Conservation (phyloP, 2,888 invertebrate species). For the Zonitis immaculata region DNA sequence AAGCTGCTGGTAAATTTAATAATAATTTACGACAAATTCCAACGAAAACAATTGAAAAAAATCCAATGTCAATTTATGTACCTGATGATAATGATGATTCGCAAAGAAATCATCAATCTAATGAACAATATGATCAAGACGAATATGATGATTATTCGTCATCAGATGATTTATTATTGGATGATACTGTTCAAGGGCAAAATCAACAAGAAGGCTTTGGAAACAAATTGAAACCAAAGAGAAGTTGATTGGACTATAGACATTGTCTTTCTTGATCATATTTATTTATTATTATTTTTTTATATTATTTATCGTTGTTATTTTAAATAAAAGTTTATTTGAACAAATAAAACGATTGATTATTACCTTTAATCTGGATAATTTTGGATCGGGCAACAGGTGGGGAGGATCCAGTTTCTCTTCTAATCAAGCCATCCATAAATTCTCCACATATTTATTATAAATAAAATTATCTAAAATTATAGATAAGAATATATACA, state of each 20-base stretch:
- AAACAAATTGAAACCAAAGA: constrained; percentile 9
- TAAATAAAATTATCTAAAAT: constrained; percentile 3
- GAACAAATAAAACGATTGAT: too few relatives aligned
- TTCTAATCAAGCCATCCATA: too few relatives aligned
- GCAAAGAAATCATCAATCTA: constrained; percentile 18
- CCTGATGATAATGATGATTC: constrained; percentile 37
- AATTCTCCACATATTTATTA: not conserved
- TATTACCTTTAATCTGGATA: too few relatives aligned
- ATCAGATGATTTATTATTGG: constrained; percentile 17
- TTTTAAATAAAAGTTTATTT: too few relatives aligned
- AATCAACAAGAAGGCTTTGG: constrained; percentile 4
- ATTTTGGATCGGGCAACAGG: too few relatives aligned
- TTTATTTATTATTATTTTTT: too few relatives aligned
- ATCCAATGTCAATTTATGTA: constrained; percentile 55
- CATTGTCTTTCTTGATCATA: too few relatives aligned
- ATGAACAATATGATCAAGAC: constrained; percentile 23
- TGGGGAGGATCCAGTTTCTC: too few relatives aligned
- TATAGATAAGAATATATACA: constrained; percentile 17
- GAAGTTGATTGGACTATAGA: not conserved
- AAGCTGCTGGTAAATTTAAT: constrained; percentile 54
- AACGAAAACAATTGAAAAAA: constrained; percentile 44
- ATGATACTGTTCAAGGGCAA: not conserved
- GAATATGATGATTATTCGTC: constrained; percentile 34
- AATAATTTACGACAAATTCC: constrained; percentile 42
- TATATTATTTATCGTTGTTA: too few relatives aligned